Evolutionary conservation across 2,888 invertebrate species (phyloP), one percentile per base, ranked within the genome.

Genomic region (Cryptus viduatorius): DNA sequence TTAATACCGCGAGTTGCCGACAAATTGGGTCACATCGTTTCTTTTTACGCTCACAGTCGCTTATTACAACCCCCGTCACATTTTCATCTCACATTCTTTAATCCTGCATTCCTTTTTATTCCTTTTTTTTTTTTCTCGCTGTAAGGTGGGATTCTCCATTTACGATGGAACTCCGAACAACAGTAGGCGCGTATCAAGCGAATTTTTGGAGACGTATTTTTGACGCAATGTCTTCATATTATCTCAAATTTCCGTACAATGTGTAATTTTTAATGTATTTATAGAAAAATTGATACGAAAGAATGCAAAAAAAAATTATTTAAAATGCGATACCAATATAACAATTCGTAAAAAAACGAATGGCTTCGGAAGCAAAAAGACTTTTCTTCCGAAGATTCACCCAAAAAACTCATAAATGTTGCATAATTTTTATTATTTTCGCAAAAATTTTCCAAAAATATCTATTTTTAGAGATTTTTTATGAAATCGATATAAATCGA

Each of bases 1-100:
- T 61, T 56, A 53, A 53, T 24, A 44, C 71, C 56, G 14, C 19
- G 53, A 56, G 19, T 77, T 44, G 53, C 24, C 56, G 19, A 53
- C 42, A 29, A 77, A 67, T 53, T 67, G 77, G 67, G 67, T 67
- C 77, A 68, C 65, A 24, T 24, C 19, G 16, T 67, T 77, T 56
- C 44, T 67, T 56, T 53, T 16, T 77, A 31, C 10, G 14, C 50
- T 12, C 53, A 19, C 12, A 44, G 44, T 77, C 44, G 24, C 53
- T 12, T 42, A 44, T 44, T 44, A 77, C 16, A 67, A 56, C 37
- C 24, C 29, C 61, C 14, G 31, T 69, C 69, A 16, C 53, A 53
- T 19, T 53, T 53, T 53, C n/a, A 61, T 16, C 12, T 24, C n/a
- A 65, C 56, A 64, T 64, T 42, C 31, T 64, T 46, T 46, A 8